Evolutionary conservation across 2,888 invertebrate species (phyloP).

Genomic region (Choreutis nemorana): DNA sequence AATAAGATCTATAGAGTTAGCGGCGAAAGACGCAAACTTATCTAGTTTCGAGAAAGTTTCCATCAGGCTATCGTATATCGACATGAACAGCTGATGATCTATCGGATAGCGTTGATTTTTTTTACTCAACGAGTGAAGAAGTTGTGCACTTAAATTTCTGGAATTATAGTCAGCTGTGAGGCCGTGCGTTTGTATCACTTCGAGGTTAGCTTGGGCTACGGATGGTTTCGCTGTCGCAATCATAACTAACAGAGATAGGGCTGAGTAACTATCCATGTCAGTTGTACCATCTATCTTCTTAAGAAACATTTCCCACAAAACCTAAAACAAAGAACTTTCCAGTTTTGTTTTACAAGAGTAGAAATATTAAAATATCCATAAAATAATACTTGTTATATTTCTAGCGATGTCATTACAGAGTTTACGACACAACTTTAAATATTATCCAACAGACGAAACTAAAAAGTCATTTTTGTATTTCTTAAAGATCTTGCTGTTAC

Average conservation of each 20-base stretch:
- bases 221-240: constrained; percentile 65
- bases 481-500: constrained; percentile 17
- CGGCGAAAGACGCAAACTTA: constrained; percentile 60
- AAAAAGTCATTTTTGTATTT: too few relatives aligned
- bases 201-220: constrained; percentile 73
- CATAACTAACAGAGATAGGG: constrained; percentile 82
- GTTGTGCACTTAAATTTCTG: constrained; percentile 36
- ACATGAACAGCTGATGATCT: constrained; percentile 37
- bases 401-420: background rate
- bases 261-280: constrained; percentile 74
- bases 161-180: constrained; percentile 63
- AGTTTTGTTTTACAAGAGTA: background rate
- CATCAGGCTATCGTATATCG: constrained; percentile 42
- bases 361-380: too few relatives aligned
- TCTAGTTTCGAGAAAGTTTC: constrained; percentile 52
- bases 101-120: constrained; percentile 44
- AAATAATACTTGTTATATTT: background rate
- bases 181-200: constrained; percentile 72
- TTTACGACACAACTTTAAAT: background rate
- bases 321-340: constrained; percentile 44
- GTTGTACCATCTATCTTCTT: constrained; percentile 75
- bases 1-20: constrained; percentile 57
- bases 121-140: constrained; percentile 37
- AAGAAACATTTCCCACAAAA: constrained; percentile 86
- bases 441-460: background rate